phyloP scores from a whole-genome alignment of 2,888 invertebrate genomes.

The Aplocera efformata region DNA sequence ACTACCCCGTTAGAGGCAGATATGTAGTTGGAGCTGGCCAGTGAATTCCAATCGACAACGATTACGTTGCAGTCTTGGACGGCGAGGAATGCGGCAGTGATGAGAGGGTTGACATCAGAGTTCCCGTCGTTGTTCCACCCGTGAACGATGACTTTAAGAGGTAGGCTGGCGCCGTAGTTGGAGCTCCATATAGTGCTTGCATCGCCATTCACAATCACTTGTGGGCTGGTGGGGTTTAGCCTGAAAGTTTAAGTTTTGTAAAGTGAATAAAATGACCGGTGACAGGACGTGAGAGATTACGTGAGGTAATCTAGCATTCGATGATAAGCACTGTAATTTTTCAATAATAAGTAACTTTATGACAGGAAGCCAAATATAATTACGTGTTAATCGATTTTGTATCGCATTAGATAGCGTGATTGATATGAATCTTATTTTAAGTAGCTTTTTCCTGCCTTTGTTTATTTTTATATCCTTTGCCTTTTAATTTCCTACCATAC shows the following conservation, averaged over 20 bases:
- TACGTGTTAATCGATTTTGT: too few species aligned
- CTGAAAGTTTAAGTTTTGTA: too few species aligned
- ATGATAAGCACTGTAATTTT: too few species aligned
- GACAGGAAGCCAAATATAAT: too few species aligned
- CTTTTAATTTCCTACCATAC: too few species aligned
- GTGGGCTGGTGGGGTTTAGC: slow-evolving; percentile 43
- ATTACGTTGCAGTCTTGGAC: slow-evolving; percentile 59
- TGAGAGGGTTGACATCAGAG: slow-evolving; percentile 42
- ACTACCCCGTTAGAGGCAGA: slow-evolving; percentile 54
- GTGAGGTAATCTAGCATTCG: too few species aligned
- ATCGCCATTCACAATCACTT: slow-evolving; percentile 49
- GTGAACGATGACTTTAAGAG: slow-evolving; percentile 52
- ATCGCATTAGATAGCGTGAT: too few species aligned
- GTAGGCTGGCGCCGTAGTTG: slow-evolving; percentile 42
- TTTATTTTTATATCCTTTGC: too few species aligned
- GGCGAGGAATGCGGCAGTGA: slow-evolving; percentile 51
- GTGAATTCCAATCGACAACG: slow-evolving; percentile 59
- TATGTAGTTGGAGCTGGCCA: slow-evolving; percentile 43
- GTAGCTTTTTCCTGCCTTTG: too few species aligned
- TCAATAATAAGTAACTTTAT: too few species aligned
- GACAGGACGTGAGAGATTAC: not conserved
- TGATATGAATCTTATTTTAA: too few species aligned
- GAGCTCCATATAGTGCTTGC: slow-evolving; percentile 45
- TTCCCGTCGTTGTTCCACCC: slow-evolving; percentile 58
- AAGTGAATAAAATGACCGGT: not conserved